Evolutionary conservation across 2,888 invertebrate species (phyloP), one percentile per base, ranked within the genome.

Genomic region (Hedya salicella): DNA sequence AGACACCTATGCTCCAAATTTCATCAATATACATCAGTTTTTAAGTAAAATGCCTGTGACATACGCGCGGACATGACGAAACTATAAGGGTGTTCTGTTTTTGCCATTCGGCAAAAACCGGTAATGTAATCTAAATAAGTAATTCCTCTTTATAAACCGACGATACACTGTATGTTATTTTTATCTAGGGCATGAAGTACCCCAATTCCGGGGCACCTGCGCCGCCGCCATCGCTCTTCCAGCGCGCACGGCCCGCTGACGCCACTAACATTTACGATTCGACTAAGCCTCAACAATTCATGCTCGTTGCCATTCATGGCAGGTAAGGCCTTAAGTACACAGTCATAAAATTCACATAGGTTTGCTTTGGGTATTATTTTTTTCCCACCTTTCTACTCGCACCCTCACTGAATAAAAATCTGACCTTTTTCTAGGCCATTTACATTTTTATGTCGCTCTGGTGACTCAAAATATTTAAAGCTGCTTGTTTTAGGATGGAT

Each of bases 291-390:
- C 48, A 54, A 62, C 48, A 48, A 48, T 54, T 62, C 54, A 48
- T 36, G 62, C 39, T 56, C 48, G 62, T 62, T 62, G 62, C 48
- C 62, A 62, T 62, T 62, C 54, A 62, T 62, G 39, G 62, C 62
- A 62, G 62, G 62, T 62, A 56, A 62, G 53, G 62, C 62, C 48
- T 54, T 54, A 48, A 54, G 62, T 30, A 62, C 46, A 62, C 54
- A 54, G 62, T 62, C 62, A 62, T 62, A 56, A 56, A 54, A 62
- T 46, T 62, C 62, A 48, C 62, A 54, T 62, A 56, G 62, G 54
- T 62, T 62, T 48, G 62, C 62, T 62, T 54, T 62, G 44, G 40
- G 48, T 54, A 54, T 54, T 62, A 56, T 56, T 62, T 56, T 36
- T 46, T 54, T 32, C 57, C 53, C 40, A 53, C 62, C 53, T 48